Evolutionary conservation across 2,888 invertebrate species (phyloP).

Genomic region (Phanerotoma sp.): DNA sequence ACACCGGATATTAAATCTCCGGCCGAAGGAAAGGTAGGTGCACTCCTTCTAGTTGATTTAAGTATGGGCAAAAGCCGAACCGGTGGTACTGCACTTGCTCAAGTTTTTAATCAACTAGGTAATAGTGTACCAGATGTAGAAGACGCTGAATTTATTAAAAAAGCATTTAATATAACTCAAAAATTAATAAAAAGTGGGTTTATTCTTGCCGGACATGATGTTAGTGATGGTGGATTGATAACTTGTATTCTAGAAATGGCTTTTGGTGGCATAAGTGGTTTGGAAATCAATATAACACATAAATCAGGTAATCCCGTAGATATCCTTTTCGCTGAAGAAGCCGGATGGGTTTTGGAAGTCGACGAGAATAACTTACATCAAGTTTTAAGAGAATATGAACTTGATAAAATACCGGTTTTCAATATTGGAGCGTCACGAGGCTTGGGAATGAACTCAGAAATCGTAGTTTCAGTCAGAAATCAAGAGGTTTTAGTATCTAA

Average conservation of each 20-base stretch:
- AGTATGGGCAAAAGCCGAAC: constrained; percentile 73
- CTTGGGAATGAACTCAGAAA: constrained; percentile 69
- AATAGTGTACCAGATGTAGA: constrained; percentile 79
- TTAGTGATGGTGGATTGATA: constrained; percentile 95
- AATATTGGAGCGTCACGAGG: constrained; percentile 69
- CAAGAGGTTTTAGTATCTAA: constrained; percentile 64
- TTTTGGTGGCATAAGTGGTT: constrained; percentile 86
- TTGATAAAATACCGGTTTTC: constrained; percentile 65
- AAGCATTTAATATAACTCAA: constrained; percentile 84
- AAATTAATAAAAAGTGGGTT: constrained; percentile 74
- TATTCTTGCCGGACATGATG: constrained; percentile 86
- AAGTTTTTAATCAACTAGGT: constrained; percentile 85
- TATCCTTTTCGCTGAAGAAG: constrained; percentile 81
- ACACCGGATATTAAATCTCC: constrained; percentile 90
- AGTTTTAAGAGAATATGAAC: constrained; percentile 65
- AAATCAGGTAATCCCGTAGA: constrained; percentile 63
- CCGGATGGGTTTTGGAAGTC: constrained; percentile 83
- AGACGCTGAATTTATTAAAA: constrained; percentile 66
- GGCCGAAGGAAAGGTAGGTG: constrained; percentile 62
- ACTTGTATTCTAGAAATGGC: constrained; percentile 93
- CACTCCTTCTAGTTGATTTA: constrained; percentile 77
- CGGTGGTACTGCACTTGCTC: constrained; percentile 92
- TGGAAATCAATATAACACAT: constrained; percentile 67
- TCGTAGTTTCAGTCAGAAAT: constrained; percentile 65
- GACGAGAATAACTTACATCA: constrained; percentile 60